A percentile compares a stretch with the other conserved stretches of the same genome.
Conservation (phyloP, 2,888 invertebrate genomes). For the Adineta ricciae region DNA sequence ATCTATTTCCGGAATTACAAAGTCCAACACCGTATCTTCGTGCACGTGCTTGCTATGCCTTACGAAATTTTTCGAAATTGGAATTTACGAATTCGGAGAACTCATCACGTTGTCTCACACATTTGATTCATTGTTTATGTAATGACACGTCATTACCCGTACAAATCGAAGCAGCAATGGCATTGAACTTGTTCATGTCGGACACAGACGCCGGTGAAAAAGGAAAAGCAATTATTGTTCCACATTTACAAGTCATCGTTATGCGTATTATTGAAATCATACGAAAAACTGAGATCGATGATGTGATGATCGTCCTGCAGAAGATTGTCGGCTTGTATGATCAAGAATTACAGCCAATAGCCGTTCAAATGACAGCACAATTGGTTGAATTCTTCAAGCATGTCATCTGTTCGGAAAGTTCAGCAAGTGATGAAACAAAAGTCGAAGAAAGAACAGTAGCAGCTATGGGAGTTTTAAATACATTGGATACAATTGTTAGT, state of each 20-base stretch:
- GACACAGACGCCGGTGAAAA: constrained; percentile 59
- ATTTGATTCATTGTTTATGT: constrained; percentile 68
- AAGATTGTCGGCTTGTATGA: constrained; percentile 72
- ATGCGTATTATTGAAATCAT: constrained; percentile 58
- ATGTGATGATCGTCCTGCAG: constrained; percentile 86
- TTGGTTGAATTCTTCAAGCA: constrained; percentile 49
- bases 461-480: constrained; percentile 87
- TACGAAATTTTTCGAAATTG: constrained; percentile 78
- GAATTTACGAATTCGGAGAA: constrained; percentile 71
- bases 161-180: constrained; percentile 89
- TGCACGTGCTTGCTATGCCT: constrained; percentile 74
- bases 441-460: constrained; percentile 80
- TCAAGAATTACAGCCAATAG: constrained; percentile 76
- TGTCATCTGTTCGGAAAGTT: constrained; percentile 24
- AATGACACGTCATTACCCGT: constrained; percentile 81
- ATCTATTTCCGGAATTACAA: constrained; percentile 82
- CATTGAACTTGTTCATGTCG: constrained; percentile 75
- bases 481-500: constrained; percentile 82
- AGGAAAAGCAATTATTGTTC: constrained; percentile 36
- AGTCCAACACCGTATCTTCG: constrained; percentile 76
- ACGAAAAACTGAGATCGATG: constrained; percentile 90
- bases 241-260: constrained; percentile 28
- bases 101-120: constrained; percentile 67
- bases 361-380: constrained; percentile 85
- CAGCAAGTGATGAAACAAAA: constrained; percentile 53